A percentile compares a stretch with the other conserved stretches of the same genome.
Evolutionary conservation across 2,888 invertebrate species (phyloP).

Genomic region (Ophioninae sp.): DNA sequence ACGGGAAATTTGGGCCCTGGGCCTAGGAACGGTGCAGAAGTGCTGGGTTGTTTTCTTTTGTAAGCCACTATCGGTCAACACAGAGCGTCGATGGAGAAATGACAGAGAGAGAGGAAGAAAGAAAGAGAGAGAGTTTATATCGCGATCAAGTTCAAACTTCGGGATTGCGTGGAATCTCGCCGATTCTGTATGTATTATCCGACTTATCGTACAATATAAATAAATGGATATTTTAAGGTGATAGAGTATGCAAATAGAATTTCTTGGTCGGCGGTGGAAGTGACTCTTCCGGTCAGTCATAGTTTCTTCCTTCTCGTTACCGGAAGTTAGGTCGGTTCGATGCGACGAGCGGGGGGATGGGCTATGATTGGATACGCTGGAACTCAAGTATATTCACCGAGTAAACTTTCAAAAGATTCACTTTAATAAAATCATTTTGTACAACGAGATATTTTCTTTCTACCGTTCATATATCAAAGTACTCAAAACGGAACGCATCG

Average conservation of each 20-base stretch:
- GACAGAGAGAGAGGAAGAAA: background rate
- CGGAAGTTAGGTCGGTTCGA: too few relatives aligned
- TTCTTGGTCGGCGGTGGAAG: background rate
- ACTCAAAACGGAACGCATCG: conserved; percentile 59
- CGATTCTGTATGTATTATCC: conserved; percentile 52
- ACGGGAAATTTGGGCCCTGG: background rate
- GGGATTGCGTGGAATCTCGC: conserved; percentile 37
- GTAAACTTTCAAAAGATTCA: conserved; percentile 72
- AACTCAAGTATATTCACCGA: conserved; percentile 1
- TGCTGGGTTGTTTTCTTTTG: background rate
- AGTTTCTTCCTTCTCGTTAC: too few relatives aligned
- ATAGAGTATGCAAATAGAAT: background rate
- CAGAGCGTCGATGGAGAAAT: background rate
- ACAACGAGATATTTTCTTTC: conserved; percentile 69
- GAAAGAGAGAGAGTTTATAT: conserved; percentile 14
- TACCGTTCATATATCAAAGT: conserved; percentile 65
- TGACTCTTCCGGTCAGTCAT: background rate
- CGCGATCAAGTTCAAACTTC: conserved; percentile 36
- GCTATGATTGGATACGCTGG: background rate
- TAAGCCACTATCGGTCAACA: background rate
- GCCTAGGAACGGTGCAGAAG: conserved; percentile 1
- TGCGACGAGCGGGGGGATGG: background rate
- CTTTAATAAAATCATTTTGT: conserved; percentile 71
- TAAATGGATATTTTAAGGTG: conserved; percentile 61
- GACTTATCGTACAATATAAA: conserved; percentile 45